Conservation (phyloP, 2,888 invertebrate species). For the Morpho helenor region DNA sequence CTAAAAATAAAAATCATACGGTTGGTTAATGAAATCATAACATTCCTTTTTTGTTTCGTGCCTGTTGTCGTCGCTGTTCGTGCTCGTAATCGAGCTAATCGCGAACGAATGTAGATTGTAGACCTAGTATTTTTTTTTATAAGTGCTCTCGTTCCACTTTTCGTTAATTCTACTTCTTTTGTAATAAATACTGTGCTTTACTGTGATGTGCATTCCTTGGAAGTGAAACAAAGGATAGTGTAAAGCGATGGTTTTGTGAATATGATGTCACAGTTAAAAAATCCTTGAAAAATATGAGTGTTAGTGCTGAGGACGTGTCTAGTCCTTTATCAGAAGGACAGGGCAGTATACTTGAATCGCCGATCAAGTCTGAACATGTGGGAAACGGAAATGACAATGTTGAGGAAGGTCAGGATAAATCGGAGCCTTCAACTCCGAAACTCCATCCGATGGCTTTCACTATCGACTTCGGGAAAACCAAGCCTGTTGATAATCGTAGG, state of each 20-base stretch:
- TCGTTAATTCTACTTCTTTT: slow-evolving; percentile 52
- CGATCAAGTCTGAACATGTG: slow-evolving; percentile 35
- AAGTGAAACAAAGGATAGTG: slow-evolving; percentile 47
- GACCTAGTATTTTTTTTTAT: slow-evolving; percentile 57
- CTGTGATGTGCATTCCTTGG: slow-evolving; percentile 39
- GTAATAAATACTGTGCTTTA: slow-evolving; percentile 44
- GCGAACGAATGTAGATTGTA: slow-evolving; percentile 46
- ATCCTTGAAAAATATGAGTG: slow-evolving; percentile 76
- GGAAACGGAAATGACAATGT: slow-evolving; percentile 52
- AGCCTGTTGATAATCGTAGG: slow-evolving; percentile 82
- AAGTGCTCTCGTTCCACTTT: slow-evolving; percentile 74
- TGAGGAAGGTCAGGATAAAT: slow-evolving; percentile 55
- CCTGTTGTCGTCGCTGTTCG: slow-evolving; percentile 30
- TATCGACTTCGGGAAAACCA: slow-evolving; percentile 87
- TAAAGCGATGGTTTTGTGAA: slow-evolving; percentile 45
- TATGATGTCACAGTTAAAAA: slow-evolving; percentile 71
- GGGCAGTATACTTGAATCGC: slow-evolving; percentile 43
- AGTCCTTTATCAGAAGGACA: slow-evolving; percentile 68
- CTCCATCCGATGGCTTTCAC: slow-evolving; percentile 88
- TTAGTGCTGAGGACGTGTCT: slow-evolving; percentile 67
- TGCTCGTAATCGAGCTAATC: slow-evolving; percentile 31
- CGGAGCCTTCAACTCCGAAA: slow-evolving; percentile 68
- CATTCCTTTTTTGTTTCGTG: slow-evolving; percentile 30
- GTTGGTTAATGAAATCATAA: slow-evolving; percentile 25
- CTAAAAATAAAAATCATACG: slow-evolving; percentile 20